Conservation (phyloP, 1,140 invertebrate species). For the Drosophila ohnishii region DNA sequence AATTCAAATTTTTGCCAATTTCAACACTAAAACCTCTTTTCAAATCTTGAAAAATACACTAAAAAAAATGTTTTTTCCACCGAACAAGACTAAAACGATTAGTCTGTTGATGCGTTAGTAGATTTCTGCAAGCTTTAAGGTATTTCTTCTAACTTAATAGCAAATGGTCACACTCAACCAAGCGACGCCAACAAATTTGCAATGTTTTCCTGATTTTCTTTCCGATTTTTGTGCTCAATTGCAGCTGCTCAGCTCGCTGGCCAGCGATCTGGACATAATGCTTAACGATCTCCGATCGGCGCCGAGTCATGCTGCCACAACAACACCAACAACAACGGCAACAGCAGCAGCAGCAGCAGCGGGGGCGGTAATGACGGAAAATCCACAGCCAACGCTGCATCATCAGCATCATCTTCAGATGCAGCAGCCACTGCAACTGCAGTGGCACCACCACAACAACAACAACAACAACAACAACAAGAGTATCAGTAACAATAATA, state of each 20-base stretch:
- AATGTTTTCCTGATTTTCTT: conserved; percentile 6
- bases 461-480: conserved; percentile 35
- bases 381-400: conserved; percentile 16
- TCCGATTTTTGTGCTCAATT: conserved; percentile 18
- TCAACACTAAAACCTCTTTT: no score
- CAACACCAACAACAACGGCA: conserved; percentile 48
- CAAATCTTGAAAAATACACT: no score
- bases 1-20: no score
- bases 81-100: no score
- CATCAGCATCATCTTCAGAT: conserved; percentile 22
- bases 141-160: not conserved
- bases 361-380: conserved; percentile 11
- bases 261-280: conserved; percentile 87
- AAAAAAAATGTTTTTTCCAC: no score
- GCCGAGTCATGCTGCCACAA: conserved; percentile 64
- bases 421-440: conserved; percentile 36
- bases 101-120: not conserved
- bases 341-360: conserved; percentile 38
- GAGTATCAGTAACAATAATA: conserved; percentile 17
- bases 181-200: not conserved
- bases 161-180: not conserved
- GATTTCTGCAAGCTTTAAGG: not conserved
- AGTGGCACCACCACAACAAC: conserved; percentile 45
- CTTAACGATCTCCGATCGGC: conserved; percentile 85
- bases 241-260: conserved; percentile 86